Conservation (phyloP, 1,140 invertebrate genomes). For the Drosophila hydei region DNA sequence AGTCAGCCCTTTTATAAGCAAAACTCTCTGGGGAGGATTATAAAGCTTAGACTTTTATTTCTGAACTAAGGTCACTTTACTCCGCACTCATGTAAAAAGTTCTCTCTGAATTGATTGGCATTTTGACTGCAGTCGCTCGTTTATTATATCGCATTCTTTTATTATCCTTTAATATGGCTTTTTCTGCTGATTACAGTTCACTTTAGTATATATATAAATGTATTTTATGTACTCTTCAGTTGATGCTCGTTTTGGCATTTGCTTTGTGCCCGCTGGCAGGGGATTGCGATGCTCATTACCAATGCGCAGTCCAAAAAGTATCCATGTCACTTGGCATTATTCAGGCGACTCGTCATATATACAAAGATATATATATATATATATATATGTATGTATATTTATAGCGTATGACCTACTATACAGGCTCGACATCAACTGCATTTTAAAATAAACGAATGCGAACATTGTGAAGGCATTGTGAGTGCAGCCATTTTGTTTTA, state of each 20-base stretch:
- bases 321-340: slow-evolving; percentile 55
- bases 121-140: slow-evolving; percentile 3
- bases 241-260: slow-evolving; percentile 25
- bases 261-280: slow-evolving; percentile 11
- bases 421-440: slow-evolving; percentile 43
- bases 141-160: slow-evolving; percentile 11
- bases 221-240: slow-evolving; percentile 2
- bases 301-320: slow-evolving; percentile 45
- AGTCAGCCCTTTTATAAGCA: no score
- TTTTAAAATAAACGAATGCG: slow-evolving; percentile 60
- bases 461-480: slow-evolving; percentile 42
- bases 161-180: slow-evolving; percentile 28
- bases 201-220: slow-evolving; percentile 7
- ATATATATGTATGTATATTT: slow-evolving; percentile 1
- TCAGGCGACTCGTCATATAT: slow-evolving; percentile 14
- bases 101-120: slow-evolving; percentile 4
- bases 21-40: no score
- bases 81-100: no score
- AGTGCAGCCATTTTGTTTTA: slow-evolving; percentile 60
- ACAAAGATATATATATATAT: slow-evolving; percentile 6
- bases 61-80: no score
- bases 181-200: slow-evolving; percentile 30
- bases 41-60: no score
- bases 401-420: slow-evolving; percentile 49
- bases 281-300: slow-evolving; percentile 40